Evolutionary conservation across 2,888 invertebrate species (phyloP), one percentile per base, ranked within the genome.

Genomic region (Acanthococcus lagerstroemiae): DNA sequence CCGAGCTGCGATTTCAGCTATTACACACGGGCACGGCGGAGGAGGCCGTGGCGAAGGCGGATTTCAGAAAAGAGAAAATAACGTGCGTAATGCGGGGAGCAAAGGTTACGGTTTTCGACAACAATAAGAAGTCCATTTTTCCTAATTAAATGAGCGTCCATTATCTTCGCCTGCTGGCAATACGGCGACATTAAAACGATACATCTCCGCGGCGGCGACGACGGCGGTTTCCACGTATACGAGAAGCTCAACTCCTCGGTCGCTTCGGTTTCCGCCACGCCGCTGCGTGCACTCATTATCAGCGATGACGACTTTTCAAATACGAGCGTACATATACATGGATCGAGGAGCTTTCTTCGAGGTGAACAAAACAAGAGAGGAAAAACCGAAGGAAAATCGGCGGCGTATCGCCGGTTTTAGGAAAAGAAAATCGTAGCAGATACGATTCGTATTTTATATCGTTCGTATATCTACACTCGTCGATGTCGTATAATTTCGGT

Each of bases 341-440:
- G n/a, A 37, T 37, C 37, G 37, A 37, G 37, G 37, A 37, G 37
- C 37, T 37, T 37, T 37, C 37, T 37, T 37, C n/a, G 12, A n/a
- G n/a, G n/a, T n/a, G n/a, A n/a, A n/a, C n/a, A n/a, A n/a, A n/a
- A n/a, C n/a, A n/a, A n/a, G n/a, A n/a, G n/a, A n/a, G n/a, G n/a
- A n/a, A n/a, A n/a, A n/a, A n/a, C n/a, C n/a, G n/a, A n/a, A 58
- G 19, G 58, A 58, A 58, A 58, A 58, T 58, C 58, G n/a, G n/a
- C n/a, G n/a, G 58, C 58, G 58, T 58, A 58, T 58, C 58, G 58
- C 58, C 58, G 58, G 58, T 57, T 15, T 54, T 54, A 44, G n/a
- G 15, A 30, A 9, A 37, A 37, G 15, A 30, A 9, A 37, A 37
- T 37, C 37, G 37, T 37, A 37, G 37, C 37, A 9, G 37, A 22